Conservation (phyloP, 2,888 invertebrate species). For the Trichacis sp. region DNA sequence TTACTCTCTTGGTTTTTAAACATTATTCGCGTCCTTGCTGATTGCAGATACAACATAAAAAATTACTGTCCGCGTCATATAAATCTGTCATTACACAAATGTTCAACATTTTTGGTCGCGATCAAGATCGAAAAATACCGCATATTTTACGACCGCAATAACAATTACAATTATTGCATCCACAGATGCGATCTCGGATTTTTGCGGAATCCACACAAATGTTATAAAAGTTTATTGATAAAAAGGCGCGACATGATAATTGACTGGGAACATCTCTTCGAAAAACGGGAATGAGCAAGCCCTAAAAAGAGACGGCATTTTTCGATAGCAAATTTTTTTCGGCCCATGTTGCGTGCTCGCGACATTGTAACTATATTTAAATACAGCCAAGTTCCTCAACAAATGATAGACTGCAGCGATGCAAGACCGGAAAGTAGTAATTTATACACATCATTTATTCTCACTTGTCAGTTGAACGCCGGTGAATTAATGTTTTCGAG, state of each 20-base stretch:
- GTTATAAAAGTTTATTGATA: not conserved
- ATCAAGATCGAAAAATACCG: not conserved
- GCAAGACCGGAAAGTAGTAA: not conserved
- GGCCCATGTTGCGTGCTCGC: not conserved
- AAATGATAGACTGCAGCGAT: slow-evolving; percentile 2
- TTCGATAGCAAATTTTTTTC: not conserved
- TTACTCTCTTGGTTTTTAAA: not conserved
- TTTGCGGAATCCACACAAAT: not conserved
- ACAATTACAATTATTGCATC: not conserved
- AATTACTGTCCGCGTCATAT: slow-evolving; percentile 3
- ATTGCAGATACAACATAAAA: slow-evolving; percentile 10
- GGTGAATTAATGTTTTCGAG: not conserved
- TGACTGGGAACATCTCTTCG: too few relatives aligned
- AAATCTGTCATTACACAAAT: slow-evolving; percentile 6
- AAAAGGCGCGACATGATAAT: not conserved
- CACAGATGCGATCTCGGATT: not conserved
- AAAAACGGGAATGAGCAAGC: too few relatives aligned
- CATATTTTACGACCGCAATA: slow-evolving; percentile 1
- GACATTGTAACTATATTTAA: slow-evolving; percentile 1
- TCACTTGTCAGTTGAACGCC: not conserved
- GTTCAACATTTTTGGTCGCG: slow-evolving; percentile 2
- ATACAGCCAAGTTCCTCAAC: not conserved
- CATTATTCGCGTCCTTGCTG: not conserved
- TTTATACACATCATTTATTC: slow-evolving; percentile 1
- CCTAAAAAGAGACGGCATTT: too few relatives aligned